Conservation (phyloP, 2,888 invertebrate genomes). For the Galeopsomyia nigrocyanea region DNA sequence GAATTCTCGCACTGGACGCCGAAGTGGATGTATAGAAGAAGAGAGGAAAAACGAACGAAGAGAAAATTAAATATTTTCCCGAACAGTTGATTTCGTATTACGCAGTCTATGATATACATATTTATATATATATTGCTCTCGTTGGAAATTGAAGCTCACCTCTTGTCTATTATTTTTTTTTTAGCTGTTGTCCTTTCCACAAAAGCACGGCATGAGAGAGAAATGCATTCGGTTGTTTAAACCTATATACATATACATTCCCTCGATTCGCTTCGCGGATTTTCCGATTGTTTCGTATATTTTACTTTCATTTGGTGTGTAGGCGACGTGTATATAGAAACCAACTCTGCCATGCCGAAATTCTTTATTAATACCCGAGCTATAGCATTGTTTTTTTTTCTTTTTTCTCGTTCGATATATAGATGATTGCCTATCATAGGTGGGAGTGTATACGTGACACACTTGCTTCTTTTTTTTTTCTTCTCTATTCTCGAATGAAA, state of each 20-base stretch:
- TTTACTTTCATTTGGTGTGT: no score
- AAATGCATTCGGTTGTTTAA: no score
- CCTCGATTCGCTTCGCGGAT: no score
- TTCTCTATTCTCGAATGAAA: conserved; percentile 32
- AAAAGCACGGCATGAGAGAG: no score
- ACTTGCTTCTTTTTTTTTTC: conserved; percentile 9
- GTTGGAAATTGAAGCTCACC: conserved; percentile 33
- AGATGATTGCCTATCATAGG: conserved; percentile 15
- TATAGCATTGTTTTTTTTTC: neutral
- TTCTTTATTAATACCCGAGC: conserved; percentile 14
- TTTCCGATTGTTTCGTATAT: conserved; percentile 1
- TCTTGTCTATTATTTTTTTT: no score
- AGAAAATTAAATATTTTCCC: neutral
- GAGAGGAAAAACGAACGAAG: conserved; percentile 3
- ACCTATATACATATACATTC: no score
- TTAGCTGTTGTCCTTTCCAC: no score
- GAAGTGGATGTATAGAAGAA: no score
- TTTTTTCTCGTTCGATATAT: neutral
- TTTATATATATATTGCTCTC: conserved; percentile 23
- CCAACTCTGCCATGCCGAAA: conserved; percentile 28
- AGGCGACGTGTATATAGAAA: neutral
- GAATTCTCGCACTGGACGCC: no score
- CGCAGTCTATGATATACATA: conserved; percentile 38
- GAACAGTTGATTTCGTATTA: conserved; percentile 43
- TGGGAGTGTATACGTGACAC: conserved; percentile 4